Conservation (phyloP, 2,797 vertebrate species). For the Xerus rutilus region DNA sequence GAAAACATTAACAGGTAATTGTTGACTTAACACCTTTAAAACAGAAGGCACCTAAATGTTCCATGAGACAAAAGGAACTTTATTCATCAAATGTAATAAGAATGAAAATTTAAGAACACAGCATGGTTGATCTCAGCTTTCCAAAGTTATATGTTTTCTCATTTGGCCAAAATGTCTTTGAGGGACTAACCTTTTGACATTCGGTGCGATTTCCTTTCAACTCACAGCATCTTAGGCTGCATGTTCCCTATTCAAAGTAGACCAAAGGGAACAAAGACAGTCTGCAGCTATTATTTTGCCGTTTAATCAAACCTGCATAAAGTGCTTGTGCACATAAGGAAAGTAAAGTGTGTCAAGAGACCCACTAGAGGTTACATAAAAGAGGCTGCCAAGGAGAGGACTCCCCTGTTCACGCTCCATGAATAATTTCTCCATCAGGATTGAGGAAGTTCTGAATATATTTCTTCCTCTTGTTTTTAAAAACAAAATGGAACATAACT, state of each 20-base stretch:
- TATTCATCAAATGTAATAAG: not conserved
- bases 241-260: slow-evolving; percentile 50
- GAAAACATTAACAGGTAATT: not conserved
- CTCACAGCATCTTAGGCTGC: not conserved
- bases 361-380: not conserved
- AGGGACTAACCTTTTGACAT: slow-evolving; percentile 56
- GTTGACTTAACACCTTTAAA: slow-evolving; percentile 22
- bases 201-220: not conserved
- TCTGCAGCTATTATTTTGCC: slow-evolving; percentile 44
- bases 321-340: not conserved
- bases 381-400: not conserved
- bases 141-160: slow-evolving; percentile 37
- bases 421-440: not conserved
- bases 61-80: not conserved
- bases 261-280: slow-evolving; percentile 59
- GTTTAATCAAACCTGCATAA: slow-evolving; percentile 62
- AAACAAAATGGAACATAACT: not conserved
- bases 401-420: not conserved
- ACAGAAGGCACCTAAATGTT: slow-evolving; percentile 24
- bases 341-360: not conserved
- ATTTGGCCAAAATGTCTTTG: slow-evolving; percentile 26
- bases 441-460: not conserved
- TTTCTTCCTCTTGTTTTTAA: not conserved
- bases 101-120: not conserved
- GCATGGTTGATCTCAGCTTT: not conserved